phyloP scores from a whole-genome alignment of 2,113 vertebrate species.

The Anas platyrhynchos region DNA sequence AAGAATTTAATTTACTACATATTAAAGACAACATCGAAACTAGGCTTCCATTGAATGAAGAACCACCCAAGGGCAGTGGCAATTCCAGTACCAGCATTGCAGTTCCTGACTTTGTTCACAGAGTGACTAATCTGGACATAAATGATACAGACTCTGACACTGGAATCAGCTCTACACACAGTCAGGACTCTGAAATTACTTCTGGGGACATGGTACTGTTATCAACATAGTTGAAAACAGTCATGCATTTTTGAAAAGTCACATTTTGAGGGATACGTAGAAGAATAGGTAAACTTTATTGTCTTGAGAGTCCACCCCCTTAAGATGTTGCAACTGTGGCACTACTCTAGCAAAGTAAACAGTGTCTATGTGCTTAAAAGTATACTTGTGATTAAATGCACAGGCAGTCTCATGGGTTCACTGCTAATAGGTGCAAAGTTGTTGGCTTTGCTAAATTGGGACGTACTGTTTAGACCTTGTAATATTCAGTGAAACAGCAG shows the following conservation, averaged over 20 bases:
- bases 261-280: constrained; percentile 4
- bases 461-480: neutral
- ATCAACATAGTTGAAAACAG: constrained; percentile 60
- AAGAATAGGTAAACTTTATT: neutral
- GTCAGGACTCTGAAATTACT: constrained; percentile 91
- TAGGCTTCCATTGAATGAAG: constrained; percentile 54
- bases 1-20: constrained; percentile 83
- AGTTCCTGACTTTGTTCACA: constrained; percentile 72
- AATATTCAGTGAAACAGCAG: neutral
- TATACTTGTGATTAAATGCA: neutral
- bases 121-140: constrained; percentile 77
- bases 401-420: neutral
- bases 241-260: neutral
- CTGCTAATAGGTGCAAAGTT: neutral
- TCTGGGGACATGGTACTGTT: constrained; percentile 74
- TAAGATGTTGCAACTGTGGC: neutral
- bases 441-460: neutral
- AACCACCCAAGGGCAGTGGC: constrained; percentile 53
- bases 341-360: neutral
- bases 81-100: constrained; percentile 14
- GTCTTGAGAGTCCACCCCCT: neutral
- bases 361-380: neutral
- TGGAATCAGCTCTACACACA: constrained; percentile 96
- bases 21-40: constrained; percentile 64
- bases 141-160: constrained; percentile 98